Evolutionary conservation across 2,797 vertebrate genomes (phyloP), one percentile per base, ranked within the genome.

Genomic region (Dipus sagitta): DNA sequence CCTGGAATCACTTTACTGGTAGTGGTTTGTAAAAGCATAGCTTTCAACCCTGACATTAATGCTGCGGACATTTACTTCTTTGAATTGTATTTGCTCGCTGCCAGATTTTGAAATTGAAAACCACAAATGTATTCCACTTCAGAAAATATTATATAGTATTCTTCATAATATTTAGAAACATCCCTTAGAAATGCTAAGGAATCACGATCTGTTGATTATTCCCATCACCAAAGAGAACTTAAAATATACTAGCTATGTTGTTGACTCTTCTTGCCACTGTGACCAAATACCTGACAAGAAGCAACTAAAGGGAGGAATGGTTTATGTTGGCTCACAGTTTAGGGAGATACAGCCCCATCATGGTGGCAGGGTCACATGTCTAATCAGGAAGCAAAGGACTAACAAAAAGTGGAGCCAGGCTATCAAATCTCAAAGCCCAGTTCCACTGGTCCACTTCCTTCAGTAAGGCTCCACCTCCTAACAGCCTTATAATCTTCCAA

Each of bases 121-220:
- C 4, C 74, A 79, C 1, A 90, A 62, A 60, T 84, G 3, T 65
- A 38, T 52, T 76, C 58, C 3, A 24, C 58, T 32, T 88, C 10
- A 79, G 86, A 42, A 92, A 93, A 93, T 92, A 64, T 65, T 88
- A 86, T 77, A 70, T 34, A 91, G 90, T 58, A 58, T 58, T 58
- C 54, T 58, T 58, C 54, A 58, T 58, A 58, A 17, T 15, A 58
- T 58, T 58, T 15, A 58, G 54, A 58, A 58, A 93, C 92, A 68
- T 65, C 78, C 23, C 85, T 88, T 77, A 65, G 28, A 91, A 92
- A 80, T 67, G 18, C 21, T 70, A n/a, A 58, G 67, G 52, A 67
- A 10, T n/a, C 10, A 0, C 62, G 28, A 8, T 38, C 0, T 14
- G 32, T 18, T 82, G 65, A n/a, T 79, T 54, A 67, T 11, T 77